phyloP scores from a whole-genome alignment of 2,797 vertebrate species.

The Furcifer pardalis region DNA sequence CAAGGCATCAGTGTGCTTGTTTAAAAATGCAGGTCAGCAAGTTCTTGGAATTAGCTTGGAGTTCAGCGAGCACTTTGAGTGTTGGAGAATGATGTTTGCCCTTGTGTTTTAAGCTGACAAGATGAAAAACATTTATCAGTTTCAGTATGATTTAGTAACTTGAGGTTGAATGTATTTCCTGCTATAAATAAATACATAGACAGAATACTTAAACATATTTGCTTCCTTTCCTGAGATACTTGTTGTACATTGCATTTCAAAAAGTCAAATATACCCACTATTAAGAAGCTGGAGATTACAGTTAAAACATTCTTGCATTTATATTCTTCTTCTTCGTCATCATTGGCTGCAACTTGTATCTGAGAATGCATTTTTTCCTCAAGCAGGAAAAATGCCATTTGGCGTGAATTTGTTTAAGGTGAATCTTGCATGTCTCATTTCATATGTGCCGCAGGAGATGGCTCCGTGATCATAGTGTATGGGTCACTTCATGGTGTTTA shows the following conservation, averaged over 20 bases:
- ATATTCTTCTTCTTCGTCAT: no score
- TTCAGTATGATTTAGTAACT: conserved; percentile 55
- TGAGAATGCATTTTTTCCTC: no score
- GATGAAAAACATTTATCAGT: conserved; percentile 52
- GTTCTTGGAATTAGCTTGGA: conserved; percentile 19
- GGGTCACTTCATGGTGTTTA: no score
- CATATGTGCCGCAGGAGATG: no score
- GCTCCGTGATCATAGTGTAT: no score
- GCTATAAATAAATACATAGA: conserved; percentile 60
- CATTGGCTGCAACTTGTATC: no score
- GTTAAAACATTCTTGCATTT: conserved; percentile 20
- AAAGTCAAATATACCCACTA: conserved; percentile 17
- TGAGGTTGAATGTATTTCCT: conserved; percentile 61
- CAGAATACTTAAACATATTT: conserved; percentile 48
- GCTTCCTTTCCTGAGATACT: conserved; percentile 52
- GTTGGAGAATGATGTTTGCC: conserved; percentile 47
- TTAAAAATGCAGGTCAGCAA: conserved; percentile 7
- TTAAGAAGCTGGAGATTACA: conserved; percentile 9
- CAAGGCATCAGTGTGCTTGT: not conserved
- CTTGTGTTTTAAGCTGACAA: conserved; percentile 49
- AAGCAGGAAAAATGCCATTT: no score
- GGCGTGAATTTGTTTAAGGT: no score
- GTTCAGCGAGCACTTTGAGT: conserved; percentile 36
- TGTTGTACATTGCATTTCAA: conserved; percentile 11
- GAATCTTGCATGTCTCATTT: no score